Evolutionary conservation across 2,113 vertebrate species (phyloP).

Genomic region (Silurus asotus): DNA sequence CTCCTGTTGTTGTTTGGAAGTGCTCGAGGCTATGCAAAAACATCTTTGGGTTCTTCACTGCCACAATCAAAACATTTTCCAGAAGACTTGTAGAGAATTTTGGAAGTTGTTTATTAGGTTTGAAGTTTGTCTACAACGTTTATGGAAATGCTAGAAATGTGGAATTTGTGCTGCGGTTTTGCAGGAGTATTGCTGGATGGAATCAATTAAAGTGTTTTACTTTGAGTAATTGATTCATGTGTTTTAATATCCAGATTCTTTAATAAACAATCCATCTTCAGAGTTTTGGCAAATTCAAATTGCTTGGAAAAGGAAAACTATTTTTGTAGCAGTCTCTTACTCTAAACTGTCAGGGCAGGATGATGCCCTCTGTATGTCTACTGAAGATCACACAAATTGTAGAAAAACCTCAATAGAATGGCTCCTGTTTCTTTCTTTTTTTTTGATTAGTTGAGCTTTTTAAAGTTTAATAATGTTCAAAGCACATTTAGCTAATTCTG

Average conservation of each 20-base stretch:
- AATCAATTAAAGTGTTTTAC: not conserved
- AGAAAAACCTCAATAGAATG: not conserved
- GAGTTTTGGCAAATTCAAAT: not conserved
- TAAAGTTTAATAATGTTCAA: not conserved
- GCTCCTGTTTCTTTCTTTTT: not conserved
- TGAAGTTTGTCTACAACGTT: not conserved
- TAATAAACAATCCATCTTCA: not conserved
- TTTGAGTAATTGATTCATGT: not conserved
- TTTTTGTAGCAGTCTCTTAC: not conserved
- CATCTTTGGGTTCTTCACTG: not conserved
- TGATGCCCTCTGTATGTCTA: not conserved
- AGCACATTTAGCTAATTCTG: not conserved
- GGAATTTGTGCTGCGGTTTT: not conserved
- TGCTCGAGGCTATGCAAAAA: not conserved
- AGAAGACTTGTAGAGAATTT: not conserved
- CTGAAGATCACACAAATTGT: not conserved
- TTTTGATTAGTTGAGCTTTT: not conserved
- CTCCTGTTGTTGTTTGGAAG: not conserved
- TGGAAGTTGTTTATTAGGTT: not conserved
- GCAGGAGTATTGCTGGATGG: not conserved
- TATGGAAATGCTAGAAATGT: not conserved
- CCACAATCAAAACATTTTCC: not conserved
- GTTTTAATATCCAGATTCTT: not conserved
- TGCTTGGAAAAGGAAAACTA: not conserved
- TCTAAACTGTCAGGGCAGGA: not conserved